A percentile compares a stretch with the other conserved stretches of the same genome.
Conservation (phyloP, 2,113 vertebrate genomes). For the Pseudolaguvia tuberculata region DNA sequence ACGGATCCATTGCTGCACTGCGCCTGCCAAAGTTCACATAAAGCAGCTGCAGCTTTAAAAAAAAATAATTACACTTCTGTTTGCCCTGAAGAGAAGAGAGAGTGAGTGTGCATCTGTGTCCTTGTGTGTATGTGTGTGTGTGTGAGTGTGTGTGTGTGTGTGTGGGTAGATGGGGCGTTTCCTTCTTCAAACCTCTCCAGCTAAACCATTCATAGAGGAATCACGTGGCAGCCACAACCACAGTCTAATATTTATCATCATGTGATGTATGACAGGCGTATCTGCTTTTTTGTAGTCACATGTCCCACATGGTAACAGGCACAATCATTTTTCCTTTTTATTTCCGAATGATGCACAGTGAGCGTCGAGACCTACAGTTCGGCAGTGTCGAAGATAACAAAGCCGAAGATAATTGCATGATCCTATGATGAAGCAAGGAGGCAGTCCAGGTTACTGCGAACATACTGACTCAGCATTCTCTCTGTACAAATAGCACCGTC, state of each 20-base stretch:
- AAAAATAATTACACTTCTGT: constrained; percentile 52
- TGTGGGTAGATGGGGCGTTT: constrained; percentile 15
- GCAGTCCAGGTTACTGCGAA: constrained; percentile 20
- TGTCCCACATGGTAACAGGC: constrained; percentile 12
- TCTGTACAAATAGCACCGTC: neutral
- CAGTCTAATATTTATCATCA: constrained; percentile 28
- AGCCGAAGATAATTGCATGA: constrained; percentile 39
- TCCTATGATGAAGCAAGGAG: constrained; percentile 9
- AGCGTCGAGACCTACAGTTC: neutral
- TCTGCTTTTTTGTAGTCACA: constrained; percentile 7
- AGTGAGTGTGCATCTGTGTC: neutral
- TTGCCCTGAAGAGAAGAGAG: constrained; percentile 34
- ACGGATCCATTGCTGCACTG: constrained; percentile 26
- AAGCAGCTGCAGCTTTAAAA: constrained; percentile 49
- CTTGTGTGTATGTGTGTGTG: neutral
- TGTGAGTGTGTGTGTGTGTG: neutral
- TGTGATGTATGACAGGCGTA: constrained; percentile 18
- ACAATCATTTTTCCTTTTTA: neutral
- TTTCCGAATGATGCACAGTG: neutral
- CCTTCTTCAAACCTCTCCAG: constrained; percentile 4
- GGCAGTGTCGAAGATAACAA: constrained; percentile 19
- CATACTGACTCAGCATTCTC: constrained; percentile 27
- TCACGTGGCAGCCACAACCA: constrained; percentile 17
- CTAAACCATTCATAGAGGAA: constrained; percentile 33
- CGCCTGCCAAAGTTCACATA: constrained; percentile 44